phyloP scores from a whole-genome alignment of 1,140 invertebrate genomes.

The Cydia splendana region DNA sequence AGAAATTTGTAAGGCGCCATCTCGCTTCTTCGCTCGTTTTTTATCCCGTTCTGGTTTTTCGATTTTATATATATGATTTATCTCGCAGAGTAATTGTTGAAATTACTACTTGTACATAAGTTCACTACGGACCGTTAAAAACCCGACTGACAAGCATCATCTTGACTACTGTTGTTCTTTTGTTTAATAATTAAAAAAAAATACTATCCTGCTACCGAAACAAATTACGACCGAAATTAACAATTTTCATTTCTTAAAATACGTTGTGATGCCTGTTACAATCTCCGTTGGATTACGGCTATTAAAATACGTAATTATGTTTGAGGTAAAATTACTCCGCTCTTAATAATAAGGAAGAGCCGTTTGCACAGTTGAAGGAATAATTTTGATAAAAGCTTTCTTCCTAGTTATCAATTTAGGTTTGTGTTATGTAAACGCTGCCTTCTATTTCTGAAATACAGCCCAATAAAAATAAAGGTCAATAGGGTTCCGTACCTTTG shows the following conservation, averaged over 20 bases:
- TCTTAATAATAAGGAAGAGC: slow-evolving; percentile 25
- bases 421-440: background rate
- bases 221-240: background rate
- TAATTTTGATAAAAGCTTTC: slow-evolving; percentile 13
- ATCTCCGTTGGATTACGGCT: slow-evolving; percentile 30
- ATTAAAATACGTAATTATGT: slow-evolving; percentile 32
- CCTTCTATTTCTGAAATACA: no score
- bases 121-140: no score
- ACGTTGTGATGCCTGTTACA: slow-evolving; percentile 19
- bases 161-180: no score
- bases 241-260: slow-evolving; percentile 28
- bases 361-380: slow-evolving; percentile 20
- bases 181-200: background rate
- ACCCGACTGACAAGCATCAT: no score
- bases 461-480: no score
- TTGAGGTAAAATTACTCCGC: slow-evolving; percentile 28
- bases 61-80: no score
- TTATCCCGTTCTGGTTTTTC: no score
- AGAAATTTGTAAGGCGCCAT: no score
- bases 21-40: no score
- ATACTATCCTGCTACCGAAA: background rate
- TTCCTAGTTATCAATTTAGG: background rate
- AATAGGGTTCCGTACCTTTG: no score
- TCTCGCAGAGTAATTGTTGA: no score
- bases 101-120: no score